Conservation (phyloP, 2,888 invertebrate genomes). For the Venustoraphidia nigricollis region DNA sequence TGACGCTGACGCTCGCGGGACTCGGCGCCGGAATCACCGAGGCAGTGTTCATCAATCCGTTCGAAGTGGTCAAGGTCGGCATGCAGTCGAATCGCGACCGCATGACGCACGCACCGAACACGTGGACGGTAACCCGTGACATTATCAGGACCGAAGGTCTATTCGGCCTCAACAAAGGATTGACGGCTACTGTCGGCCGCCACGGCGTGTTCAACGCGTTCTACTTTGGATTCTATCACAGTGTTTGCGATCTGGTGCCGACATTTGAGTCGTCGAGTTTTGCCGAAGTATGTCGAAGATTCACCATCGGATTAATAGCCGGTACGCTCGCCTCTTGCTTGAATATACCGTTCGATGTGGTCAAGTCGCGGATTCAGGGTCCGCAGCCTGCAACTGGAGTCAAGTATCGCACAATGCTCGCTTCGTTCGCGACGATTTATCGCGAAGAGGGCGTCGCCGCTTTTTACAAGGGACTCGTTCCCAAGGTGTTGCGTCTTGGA, state of each 20-base stretch:
- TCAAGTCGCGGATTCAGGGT: constrained; percentile 49
- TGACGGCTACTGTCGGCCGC: constrained; percentile 41
- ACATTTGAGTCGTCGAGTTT: no score
- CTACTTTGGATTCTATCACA: constrained; percentile 50
- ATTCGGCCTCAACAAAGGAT: constrained; percentile 39
- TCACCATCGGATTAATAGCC: constrained; percentile 35
- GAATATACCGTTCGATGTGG: constrained; percentile 53
- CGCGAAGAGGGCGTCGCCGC: constrained; percentile 45
- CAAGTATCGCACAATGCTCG: constrained; percentile 38
- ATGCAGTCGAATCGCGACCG: constrained; percentile 28
- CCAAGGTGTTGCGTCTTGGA: constrained; percentile 44
- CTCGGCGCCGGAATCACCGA: constrained; percentile 26
- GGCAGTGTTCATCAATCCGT: constrained; percentile 44
- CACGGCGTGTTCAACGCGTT: constrained; percentile 48
- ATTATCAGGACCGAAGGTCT: constrained; percentile 34
- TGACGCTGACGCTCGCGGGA: constrained; percentile 15
- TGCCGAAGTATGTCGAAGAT: no score
- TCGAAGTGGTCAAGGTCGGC: constrained; percentile 47
- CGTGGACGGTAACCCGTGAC: constrained; percentile 35
- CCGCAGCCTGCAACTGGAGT: constrained; percentile 33
- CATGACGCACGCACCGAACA: constrained; percentile 29
- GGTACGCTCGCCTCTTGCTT: constrained; percentile 40
- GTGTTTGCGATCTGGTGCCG: constrained; percentile 26
- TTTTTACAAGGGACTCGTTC: constrained; percentile 44
- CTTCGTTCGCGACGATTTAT: constrained; percentile 35